A percentile compares a stretch with the other conserved stretches of the same genome.
Evolutionary conservation across 35 echinoderm and acorn worm species (phyloP).

Genomic region (Eucidaris tribuloides): DNA sequence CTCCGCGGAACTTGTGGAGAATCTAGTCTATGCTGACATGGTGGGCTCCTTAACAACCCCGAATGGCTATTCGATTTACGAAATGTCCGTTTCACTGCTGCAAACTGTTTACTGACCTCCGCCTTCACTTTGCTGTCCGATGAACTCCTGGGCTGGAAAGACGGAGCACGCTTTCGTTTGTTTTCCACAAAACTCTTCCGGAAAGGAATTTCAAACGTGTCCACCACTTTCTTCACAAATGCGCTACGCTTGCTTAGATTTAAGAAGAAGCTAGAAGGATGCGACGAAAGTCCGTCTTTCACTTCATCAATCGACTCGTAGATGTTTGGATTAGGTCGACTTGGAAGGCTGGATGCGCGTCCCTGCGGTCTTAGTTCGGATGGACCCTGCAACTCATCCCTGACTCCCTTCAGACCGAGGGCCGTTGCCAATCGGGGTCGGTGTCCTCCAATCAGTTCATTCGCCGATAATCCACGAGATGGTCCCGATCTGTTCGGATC

Average conservation of each 20-base stretch:
- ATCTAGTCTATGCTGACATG: too few species aligned
- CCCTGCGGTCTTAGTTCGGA: constrained; percentile 29
- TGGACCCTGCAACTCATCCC: neutral
- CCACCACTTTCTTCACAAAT: constrained; percentile 1
- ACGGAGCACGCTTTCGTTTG: neutral
- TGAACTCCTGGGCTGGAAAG: neutral
- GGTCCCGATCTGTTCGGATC: neutral
- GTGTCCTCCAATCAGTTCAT: neutral
- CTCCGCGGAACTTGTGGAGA: too few species aligned
- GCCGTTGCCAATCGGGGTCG: constrained; percentile 20
- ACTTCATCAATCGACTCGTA: constrained; percentile 68
- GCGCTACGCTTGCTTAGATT: neutral
- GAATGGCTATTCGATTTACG: constrained; percentile 8
- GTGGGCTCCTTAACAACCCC: too few species aligned
- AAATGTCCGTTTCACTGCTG: neutral
- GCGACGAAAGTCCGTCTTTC: constrained; percentile 2
- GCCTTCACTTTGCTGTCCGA: neutral
- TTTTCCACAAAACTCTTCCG: neutral
- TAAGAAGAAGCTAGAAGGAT: constrained; percentile 9
- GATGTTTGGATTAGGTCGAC: constrained; percentile 20
- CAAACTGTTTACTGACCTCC: neutral
- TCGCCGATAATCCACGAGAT: neutral
- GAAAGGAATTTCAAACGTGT: neutral
- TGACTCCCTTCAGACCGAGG: neutral
- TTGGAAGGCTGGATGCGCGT: constrained; percentile 38